phyloP scores from a whole-genome alignment of 2,797 vertebrate genomes.

The Hydrolagus colliei region DNA sequence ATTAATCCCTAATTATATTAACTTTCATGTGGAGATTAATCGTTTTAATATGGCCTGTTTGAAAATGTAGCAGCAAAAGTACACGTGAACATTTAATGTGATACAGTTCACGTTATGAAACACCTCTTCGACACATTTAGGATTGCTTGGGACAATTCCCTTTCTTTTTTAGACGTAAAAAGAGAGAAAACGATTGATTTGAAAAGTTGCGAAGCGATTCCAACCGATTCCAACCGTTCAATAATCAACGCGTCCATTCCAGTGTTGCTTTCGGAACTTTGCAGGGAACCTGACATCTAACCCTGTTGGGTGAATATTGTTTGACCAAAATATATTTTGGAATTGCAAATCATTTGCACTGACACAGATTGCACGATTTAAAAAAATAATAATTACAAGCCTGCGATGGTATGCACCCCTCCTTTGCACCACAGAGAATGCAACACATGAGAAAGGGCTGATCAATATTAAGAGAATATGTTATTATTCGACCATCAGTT shows the following conservation, averaged over 20 bases:
- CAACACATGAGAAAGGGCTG: no score
- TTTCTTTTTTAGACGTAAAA: no score
- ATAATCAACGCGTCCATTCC: not conserved
- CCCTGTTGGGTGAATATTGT: no score
- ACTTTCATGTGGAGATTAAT: constrained; percentile 9
- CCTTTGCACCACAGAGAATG: not conserved
- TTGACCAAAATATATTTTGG: not conserved
- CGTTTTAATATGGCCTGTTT: not conserved
- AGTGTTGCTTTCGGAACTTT: not conserved
- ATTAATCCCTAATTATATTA: not conserved
- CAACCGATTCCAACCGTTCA: not conserved
- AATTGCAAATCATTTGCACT: not conserved
- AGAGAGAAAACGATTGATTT: not conserved
- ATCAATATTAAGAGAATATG: no score
- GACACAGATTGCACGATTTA: not conserved
- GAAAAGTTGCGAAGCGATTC: not conserved
- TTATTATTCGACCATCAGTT: no score
- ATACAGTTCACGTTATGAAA: not conserved
- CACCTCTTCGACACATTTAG: not conserved
- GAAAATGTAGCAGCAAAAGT: not conserved
- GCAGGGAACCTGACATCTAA: not conserved
- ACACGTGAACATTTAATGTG: not conserved
- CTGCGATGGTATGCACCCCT: not conserved
- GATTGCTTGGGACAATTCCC: not conserved
- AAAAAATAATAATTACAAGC: not conserved